Conservation (phyloP, 2,797 vertebrate genomes). For the Alcedo atthis region DNA sequence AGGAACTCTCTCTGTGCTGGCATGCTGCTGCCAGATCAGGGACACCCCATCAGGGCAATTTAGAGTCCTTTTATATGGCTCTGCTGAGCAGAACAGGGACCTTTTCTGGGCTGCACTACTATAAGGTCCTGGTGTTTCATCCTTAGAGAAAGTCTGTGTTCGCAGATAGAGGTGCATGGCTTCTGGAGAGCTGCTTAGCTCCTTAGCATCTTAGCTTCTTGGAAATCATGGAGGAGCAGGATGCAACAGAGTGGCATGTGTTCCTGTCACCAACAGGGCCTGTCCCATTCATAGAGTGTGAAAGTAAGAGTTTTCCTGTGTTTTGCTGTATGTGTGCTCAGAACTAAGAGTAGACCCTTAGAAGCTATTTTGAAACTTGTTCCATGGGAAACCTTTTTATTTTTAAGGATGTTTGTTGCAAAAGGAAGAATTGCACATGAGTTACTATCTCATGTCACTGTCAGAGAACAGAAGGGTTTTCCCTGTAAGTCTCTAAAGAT, state of each 20-base stretch:
- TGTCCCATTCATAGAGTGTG: neutral
- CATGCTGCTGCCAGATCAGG: rapidly evolving
- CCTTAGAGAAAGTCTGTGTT: neutral
- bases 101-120: neutral
- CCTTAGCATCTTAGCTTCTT: neutral
- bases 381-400: neutral
- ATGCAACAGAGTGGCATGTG: too few species aligned
- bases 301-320: neutral
- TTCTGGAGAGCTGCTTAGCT: neutral
- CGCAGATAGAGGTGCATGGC: neutral
- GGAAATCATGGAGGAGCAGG: neutral
- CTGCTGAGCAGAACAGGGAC: neutral
- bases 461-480: neutral
- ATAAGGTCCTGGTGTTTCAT: neutral
- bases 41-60: neutral
- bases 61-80: neutral
- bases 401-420: neutral
- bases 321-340: neutral
- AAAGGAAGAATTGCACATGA: neutral
- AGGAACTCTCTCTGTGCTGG: neutral
- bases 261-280: neutral
- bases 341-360: neutral
- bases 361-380: neutral
- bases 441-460: neutral
- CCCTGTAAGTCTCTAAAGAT: neutral